Base-by-base conservation (phyloP, 2,888 invertebrate species). In the Drosophila colorata region DNA sequence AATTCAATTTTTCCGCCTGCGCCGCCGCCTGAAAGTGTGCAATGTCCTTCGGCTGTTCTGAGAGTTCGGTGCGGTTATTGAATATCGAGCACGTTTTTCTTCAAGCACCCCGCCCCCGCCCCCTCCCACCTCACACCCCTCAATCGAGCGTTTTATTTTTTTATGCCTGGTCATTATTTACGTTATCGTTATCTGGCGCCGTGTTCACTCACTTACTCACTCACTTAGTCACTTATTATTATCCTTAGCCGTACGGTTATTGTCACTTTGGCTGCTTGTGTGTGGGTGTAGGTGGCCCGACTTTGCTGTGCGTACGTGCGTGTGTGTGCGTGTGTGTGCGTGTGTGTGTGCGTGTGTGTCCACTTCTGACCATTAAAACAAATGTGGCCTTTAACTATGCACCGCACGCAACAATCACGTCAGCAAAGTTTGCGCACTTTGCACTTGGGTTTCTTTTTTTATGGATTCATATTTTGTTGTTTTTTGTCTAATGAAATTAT, bases 91-190 rank as follows among this genome's bases (percentile, higher is more conserved):
- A 83, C 83, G 81, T 86, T 67, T 58, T 53, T 46, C 59, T 25
- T 13, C 38, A 20, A 18, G 33, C 9, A 28, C 52, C 44, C 14
- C 16, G 0, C 9, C 13, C 8, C 25, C 35, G 4, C n/a, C 53
- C 13, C 4, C 13, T 31, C 14, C 2, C 16, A 3, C 18, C 43
- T 13, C 35, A 9, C 20, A 20, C 3, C 20, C 3, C 20, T 2
- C 20, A 2, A 20, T 20, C 8, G 28, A 28, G 13, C 8, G 4
- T 31, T 14, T 49, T 44, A 16, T 49, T 51, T 63, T 49, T 23
- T 18, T 38, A 35, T 40, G 44, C 78, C 74, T 72, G 80, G 79
- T 79, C 90, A 87, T 90, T 90, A 90, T 90, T 90, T 83, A 87
- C 85, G 70, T 82, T 87, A 87, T 87, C 88, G 72, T 80, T 87